Percentiles rank a stretch among this genome's conserved stretches.
Evolutionary conservation across 2,797 vertebrate species (phyloP).

Genomic region (Lepus townsendii): DNA sequence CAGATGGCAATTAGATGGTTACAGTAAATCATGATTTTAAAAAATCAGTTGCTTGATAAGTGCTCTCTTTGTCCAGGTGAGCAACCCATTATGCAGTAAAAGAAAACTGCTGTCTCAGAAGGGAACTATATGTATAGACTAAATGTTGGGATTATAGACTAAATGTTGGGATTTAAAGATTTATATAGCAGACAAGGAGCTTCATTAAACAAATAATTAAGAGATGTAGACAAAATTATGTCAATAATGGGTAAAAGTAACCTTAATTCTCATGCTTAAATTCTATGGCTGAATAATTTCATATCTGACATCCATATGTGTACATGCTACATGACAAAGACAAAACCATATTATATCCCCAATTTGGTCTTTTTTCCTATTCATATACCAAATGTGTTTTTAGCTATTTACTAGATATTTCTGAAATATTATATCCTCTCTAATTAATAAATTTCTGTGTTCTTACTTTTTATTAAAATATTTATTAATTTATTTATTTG

Average conservation of each 20-base stretch:
- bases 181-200: not conserved
- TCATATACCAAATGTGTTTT: not conserved
- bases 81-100: not conserved
- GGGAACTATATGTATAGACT: not conserved
- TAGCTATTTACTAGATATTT: not conserved
- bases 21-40: not conserved
- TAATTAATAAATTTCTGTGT: not conserved
- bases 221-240: not conserved
- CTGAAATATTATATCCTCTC: not conserved
- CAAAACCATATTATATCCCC: not conserved
- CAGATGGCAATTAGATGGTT: fast-evolving
- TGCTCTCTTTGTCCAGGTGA: not conserved
- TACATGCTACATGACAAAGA: not conserved
- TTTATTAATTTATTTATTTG: too few species aligned
- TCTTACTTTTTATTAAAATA: too few species aligned
- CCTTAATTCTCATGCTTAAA: not conserved
- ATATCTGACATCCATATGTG: not conserved
- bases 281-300: not conserved
- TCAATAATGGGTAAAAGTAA: not conserved
- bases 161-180: not conserved
- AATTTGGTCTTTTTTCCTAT: not conserved
- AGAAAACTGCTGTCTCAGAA: not conserved
- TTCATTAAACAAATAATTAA: not conserved
- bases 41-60: not conserved
- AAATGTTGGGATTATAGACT: not conserved